Evolutionary conservation across 1,140 invertebrate genomes (phyloP).

Genomic region (Formica selysi): DNA sequence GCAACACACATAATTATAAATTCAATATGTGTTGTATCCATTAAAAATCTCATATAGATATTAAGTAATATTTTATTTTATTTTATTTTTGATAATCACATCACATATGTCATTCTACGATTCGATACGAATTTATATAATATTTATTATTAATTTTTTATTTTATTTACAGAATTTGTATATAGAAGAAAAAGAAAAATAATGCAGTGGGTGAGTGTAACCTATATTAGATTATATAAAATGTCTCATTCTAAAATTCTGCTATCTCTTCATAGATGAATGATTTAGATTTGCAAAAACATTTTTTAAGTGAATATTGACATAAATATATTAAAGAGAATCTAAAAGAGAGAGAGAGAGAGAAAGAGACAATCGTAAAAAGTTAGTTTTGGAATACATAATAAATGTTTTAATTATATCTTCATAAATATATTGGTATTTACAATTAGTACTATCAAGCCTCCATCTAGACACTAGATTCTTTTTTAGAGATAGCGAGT

Average conservation of each 20-base stretch:
- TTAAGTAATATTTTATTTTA: neutral
- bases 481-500: neutral
- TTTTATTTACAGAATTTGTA: conserved; percentile 58
- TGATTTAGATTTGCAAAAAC: conserved; percentile 8
- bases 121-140: neutral
- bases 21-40: too few species aligned
- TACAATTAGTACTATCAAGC: too few species aligned
- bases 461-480: neutral
- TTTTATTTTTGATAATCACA: neutral
- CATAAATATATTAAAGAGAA: neutral
- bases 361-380: neutral
- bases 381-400: neutral
- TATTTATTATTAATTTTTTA: conserved; percentile 20
- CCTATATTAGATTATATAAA: neutral
- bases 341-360: neutral
- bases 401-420: neutral
- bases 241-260: conserved; percentile 2
- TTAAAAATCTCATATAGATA: too few species aligned
- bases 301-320: conserved; percentile 1
- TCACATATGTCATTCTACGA: neutral
- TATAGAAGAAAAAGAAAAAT: conserved; percentile 55
- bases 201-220: conserved; percentile 65
- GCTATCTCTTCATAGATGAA: neutral
- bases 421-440: neutral
- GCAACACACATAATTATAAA: too few species aligned